A percentile compares a stretch with the other conserved stretches of the same genome.
phyloP scores from a whole-genome alignment of 1,140 invertebrate species.

The Cotesia chilonis region DNA sequence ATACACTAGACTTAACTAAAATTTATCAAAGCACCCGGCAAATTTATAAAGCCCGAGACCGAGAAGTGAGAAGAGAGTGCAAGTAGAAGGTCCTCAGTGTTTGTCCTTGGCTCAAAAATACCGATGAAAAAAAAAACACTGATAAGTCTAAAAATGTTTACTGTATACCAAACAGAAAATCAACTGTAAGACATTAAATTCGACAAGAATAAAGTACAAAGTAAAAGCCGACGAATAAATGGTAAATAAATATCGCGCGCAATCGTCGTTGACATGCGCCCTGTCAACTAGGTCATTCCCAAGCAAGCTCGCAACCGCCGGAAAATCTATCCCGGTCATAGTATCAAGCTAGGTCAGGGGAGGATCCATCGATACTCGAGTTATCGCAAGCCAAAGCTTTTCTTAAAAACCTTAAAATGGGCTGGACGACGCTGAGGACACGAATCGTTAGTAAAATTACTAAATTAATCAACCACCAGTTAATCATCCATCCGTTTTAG shows the following conservation, averaged over 20 bases:
- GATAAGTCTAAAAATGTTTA: neutral
- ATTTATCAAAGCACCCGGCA: neutral
- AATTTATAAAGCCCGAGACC: neutral
- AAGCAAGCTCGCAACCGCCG: slow-evolving; percentile 37
- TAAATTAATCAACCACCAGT: neutral
- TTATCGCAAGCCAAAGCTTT: slow-evolving; percentile 13
- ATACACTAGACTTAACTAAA: neutral
- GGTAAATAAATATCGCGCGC: slow-evolving; percentile 54
- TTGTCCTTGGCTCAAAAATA: neutral
- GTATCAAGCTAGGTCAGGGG: slow-evolving; percentile 55
- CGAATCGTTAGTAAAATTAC: slow-evolving; percentile 58
- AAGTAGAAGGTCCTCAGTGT: neutral
- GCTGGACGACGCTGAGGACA: slow-evolving; percentile 62
- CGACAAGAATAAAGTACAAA: neutral
- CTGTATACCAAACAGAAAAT: neutral
- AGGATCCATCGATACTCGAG: slow-evolving; percentile 46
- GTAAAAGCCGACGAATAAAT: slow-evolving; percentile 30
- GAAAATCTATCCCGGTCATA: slow-evolving; percentile 43
- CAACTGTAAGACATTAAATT: neutral
- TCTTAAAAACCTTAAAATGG: slow-evolving; percentile 49
- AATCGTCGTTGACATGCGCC: slow-evolving; percentile 57
- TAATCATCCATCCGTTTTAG: neutral
- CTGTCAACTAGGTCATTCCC: slow-evolving; percentile 57
- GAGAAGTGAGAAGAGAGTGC: neutral
- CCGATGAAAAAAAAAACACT: neutral